These are phyloP conservation scores for Yasuhikotakia modesta DNA, from an alignment of 2,797 vertebrate species.

Conservation along the genomic window DNA sequence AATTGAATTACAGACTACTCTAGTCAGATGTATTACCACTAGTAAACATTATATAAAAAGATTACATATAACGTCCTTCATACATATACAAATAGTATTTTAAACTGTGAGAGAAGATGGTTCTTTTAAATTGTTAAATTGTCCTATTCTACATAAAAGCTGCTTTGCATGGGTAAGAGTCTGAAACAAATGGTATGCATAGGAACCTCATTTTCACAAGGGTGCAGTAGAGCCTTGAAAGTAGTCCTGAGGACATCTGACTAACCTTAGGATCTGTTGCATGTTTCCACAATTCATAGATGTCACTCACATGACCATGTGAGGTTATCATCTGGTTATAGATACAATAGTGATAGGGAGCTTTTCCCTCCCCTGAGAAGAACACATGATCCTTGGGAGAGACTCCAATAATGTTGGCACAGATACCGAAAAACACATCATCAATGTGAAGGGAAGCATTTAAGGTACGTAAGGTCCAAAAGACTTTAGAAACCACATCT, in stretches of 20 bases:
- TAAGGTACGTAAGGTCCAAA: slow-evolving; percentile 84
- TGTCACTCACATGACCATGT: slow-evolving; percentile 87
- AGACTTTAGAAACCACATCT: slow-evolving; percentile 87
- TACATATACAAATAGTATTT: no score
- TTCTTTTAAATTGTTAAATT: no score
- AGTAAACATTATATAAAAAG: not conserved
- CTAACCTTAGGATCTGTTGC: slow-evolving; percentile 83
- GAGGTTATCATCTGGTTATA: slow-evolving; percentile 96
- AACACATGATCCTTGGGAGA: slow-evolving; percentile 86
- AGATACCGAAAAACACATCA: slow-evolving; percentile 97
- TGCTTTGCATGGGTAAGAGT: slow-evolving; percentile 88
- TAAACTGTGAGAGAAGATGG: no score
- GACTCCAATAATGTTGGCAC: slow-evolving; percentile 85
- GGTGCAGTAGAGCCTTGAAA: slow-evolving; percentile 84
- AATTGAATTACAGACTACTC: not conserved
- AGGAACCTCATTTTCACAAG: slow-evolving; percentile 84
- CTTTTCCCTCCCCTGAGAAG: slow-evolving; percentile 92
- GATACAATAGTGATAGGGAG: slow-evolving; percentile 90
- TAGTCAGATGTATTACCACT: not conserved
- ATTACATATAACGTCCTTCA: no score
- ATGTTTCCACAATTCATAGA: slow-evolving; percentile 83
- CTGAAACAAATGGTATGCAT: slow-evolving; percentile 76
- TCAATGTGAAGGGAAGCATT: slow-evolving; percentile 94
- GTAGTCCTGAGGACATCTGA: slow-evolving; percentile 74
- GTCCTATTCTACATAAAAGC: slow-evolving; percentile 80